Conservation (phyloP, 2,113 vertebrate genomes). For the Erythrolamprus reginae region DNA sequence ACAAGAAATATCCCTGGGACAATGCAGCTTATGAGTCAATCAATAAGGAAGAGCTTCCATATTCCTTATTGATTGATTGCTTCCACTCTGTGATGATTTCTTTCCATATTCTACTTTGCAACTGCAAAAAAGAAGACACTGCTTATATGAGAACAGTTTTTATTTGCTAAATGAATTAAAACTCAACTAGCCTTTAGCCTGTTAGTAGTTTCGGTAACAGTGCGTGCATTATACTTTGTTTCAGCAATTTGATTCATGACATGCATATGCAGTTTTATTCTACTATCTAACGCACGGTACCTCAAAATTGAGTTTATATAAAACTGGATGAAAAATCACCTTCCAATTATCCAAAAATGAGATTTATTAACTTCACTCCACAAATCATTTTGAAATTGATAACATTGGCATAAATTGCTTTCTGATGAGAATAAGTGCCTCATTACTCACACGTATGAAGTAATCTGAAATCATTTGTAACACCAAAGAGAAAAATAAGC, state of each 20-base stretch:
- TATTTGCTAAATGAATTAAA: background rate
- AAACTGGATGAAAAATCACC: constrained; percentile 27
- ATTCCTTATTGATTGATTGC: background rate
- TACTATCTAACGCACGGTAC: background rate
- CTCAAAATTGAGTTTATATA: constrained; percentile 14
- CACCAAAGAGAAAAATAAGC: constrained; percentile 1
- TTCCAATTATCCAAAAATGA: constrained; percentile 23
- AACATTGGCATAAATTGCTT: constrained; percentile 17
- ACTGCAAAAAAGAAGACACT: background rate
- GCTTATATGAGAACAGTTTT: background rate
- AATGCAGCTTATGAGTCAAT: background rate
- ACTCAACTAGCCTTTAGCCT: background rate
- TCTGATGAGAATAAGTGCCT: constrained; percentile 10
- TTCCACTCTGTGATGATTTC: background rate
- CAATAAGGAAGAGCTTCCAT: background rate
- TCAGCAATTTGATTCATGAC: background rate
- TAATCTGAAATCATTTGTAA: constrained; percentile 16
- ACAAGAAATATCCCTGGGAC: background rate
- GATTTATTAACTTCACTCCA: constrained; percentile 24
- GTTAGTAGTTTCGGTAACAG: background rate
- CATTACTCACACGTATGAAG: constrained; percentile 7
- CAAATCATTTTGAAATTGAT: constrained; percentile 24
- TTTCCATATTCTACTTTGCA: background rate
- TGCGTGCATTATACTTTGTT: background rate
- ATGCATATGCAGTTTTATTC: background rate